These are phyloP conservation scores for Pseudochirops cupreus DNA, from an alignment of 2,797 vertebrate genomes.

Conservation along the genomic window DNA sequence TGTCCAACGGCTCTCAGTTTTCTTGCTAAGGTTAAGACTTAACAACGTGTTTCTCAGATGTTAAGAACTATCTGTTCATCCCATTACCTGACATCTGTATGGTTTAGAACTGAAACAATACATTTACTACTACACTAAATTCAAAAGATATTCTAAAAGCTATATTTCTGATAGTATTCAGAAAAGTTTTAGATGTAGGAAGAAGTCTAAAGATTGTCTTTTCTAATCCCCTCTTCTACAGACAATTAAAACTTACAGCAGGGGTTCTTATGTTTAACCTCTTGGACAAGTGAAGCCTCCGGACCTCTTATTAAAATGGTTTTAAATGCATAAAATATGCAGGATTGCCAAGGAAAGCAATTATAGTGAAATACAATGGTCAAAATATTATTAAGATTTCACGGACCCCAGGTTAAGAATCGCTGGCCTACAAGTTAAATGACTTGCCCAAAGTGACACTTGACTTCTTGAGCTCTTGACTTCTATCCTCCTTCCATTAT, in stretches of 20 bases:
- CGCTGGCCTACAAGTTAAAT: background rate
- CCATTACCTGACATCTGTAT: background rate
- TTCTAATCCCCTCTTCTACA: background rate
- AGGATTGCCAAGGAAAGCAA: background rate
- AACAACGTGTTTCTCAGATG: slow-evolving; percentile 22
- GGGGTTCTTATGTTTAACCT: background rate
- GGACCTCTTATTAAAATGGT: background rate
- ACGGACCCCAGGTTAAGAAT: background rate
- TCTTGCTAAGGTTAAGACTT: slow-evolving; percentile 35
- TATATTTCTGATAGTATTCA: background rate
- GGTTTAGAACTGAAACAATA: slow-evolving; percentile 5
- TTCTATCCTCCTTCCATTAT: background rate
- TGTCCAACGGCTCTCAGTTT: slow-evolving; percentile 58
- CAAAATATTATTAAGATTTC: background rate
- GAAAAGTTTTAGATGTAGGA: slow-evolving; percentile 4
- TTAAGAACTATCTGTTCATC: slow-evolving; percentile 48
- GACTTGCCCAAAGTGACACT: background rate
- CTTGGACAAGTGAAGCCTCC: background rate
- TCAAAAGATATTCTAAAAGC: slow-evolving; percentile 30
- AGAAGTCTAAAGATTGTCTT: slow-evolving; percentile 7
- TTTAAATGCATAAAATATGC: background rate
- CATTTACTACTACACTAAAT: slow-evolving; percentile 20
- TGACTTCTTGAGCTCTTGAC: background rate
- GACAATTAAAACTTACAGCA: background rate
- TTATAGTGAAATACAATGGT: background rate